Base-by-base conservation (phyloP, 2,113 vertebrate genomes). In the Microcebus lehilahytsara region DNA sequence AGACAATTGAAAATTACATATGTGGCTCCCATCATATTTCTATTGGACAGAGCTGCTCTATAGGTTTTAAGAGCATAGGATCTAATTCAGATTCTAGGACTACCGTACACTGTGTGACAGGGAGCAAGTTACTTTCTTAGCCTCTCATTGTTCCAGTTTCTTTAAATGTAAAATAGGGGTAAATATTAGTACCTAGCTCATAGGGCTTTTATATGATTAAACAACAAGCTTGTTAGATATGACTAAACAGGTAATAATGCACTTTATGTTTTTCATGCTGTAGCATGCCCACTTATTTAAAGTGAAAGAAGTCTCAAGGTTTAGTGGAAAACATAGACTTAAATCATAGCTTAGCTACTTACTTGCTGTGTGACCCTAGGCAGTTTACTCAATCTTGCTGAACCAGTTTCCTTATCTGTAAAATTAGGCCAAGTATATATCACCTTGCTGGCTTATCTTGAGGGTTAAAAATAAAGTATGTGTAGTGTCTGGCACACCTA, bases 291-390 rank as follows among this genome's bases (percentile, higher is more conserved):
- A 60, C 42, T 95, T 96, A 51, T 40, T 89, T 60, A 72, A 97
- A 60, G 40, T 40, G 40, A 86, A 14, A 49, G 37, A 95, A 40
- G 20, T 77, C 30, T 88, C 64, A 96, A 88, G 32, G 77, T 91
- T 71, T 83, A 92, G 66, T 96, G 56, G 10, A 88, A 96, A 93
- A 40, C 14, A 42, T 42, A n/a, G 40, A 85, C 56, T 95, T 84
- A 77, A 85, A 60, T 91, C 20, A n/a, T 77, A 86, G 78, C 25
- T 96, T 25, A 27, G 30, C 37, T 92, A 30, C 32, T 77, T 93
- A 53, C 0, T 34, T 86, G 78, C 66, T 83, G 0, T 75, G 75
- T 96, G 51, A 87, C 20, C 34, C 75, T 62, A 77, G 51, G 25
- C 62, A 80, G 90, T 27, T 92, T 83, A 40, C 32, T 95, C 62